phyloP scores from a whole-genome alignment of 2,888 invertebrate species.

The Rhamphomyia laevipes region DNA sequence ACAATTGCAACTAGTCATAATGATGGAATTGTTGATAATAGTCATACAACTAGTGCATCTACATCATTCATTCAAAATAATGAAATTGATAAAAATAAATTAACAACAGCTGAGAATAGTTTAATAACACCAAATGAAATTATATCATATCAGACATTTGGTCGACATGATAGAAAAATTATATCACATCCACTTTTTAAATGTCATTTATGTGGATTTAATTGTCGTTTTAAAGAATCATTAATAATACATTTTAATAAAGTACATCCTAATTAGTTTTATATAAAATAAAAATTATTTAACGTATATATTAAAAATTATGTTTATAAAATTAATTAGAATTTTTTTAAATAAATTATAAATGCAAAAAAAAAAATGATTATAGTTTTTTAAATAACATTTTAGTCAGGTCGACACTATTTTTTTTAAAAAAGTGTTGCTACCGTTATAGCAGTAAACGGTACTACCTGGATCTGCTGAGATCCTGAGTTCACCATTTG shows the following conservation, averaged over 20 bases:
- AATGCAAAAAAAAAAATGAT: background rate
- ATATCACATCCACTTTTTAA: constrained; percentile 18
- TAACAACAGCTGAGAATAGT: no score
- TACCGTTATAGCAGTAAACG: constrained; percentile 38
- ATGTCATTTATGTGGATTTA: constrained; percentile 29
- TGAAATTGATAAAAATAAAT: constrained; percentile 14
- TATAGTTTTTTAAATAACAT: background rate
- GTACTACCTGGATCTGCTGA: constrained; percentile 35
- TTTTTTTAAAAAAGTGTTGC: constrained; percentile 23
- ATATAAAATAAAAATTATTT: constrained; percentile 3
- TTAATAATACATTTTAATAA: constrained; percentile 23
- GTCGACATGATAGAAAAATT: constrained; percentile 21
- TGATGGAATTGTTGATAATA: no score
- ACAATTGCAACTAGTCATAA: no score
- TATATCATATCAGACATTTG: constrained; percentile 26
- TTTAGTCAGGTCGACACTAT: constrained; percentile 31
- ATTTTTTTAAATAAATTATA: background rate
- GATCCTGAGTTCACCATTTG: no score
- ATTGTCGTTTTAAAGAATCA: constrained; percentile 22
- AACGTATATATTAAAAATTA: background rate
- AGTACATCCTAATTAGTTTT: constrained; percentile 22
- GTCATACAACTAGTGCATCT: background rate
- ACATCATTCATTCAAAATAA: background rate
- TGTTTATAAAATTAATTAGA: background rate
- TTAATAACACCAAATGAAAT: no score